A percentile compares a stretch with the other conserved stretches of the same genome.
Conservation (phyloP, 2,797 vertebrate genomes). For the Pachyuromys duprasi region DNA sequence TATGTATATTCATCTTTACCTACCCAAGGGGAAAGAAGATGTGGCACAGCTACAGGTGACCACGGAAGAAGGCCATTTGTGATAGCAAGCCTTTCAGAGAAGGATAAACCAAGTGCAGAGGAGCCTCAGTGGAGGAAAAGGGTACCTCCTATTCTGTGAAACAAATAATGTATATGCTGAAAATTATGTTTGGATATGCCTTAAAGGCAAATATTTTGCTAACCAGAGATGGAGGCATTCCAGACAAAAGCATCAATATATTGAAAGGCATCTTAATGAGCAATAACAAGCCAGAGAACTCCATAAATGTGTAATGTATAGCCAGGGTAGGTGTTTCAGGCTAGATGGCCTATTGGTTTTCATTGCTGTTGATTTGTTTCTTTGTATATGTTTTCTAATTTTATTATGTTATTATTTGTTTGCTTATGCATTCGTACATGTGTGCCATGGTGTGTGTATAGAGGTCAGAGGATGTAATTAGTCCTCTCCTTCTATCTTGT, state of each 20-base stretch:
- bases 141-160: neutral
- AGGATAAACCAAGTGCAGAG: neutral
- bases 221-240: neutral
- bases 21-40: conserved; percentile 7
- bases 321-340: neutral
- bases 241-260: neutral
- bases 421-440: neutral
- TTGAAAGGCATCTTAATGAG: neutral
- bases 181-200: neutral
- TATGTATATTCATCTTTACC: neutral
- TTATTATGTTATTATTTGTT: neutral
- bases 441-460: neutral
- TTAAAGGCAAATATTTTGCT: conserved; percentile 55
- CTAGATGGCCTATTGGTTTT: neutral
- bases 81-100: neutral
- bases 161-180: neutral
- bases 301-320: neutral
- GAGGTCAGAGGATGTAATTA: neutral
- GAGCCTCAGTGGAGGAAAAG: neutral
- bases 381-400: neutral
- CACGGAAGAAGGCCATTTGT: neutral
- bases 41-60: conserved; percentile 5
- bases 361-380: neutral
- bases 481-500: neutral
- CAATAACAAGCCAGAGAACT: conserved; percentile 9